A percentile compares a stretch with the other conserved stretches of the same genome.
phyloP scores from a whole-genome alignment of 1,140 invertebrate genomes.

The Euura lappo region DNA sequence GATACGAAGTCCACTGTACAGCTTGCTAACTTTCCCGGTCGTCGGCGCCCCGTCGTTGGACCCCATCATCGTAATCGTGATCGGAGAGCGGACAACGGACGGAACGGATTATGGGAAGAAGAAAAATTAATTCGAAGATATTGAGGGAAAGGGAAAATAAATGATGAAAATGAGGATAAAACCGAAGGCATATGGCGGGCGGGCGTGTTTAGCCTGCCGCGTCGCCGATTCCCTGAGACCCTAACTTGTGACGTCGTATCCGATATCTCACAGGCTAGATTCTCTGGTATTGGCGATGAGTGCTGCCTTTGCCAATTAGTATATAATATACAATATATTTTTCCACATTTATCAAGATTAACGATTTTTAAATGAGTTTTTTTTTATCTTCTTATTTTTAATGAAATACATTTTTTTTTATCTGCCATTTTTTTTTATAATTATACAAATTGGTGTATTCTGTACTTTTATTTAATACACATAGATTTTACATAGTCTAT shows the following conservation, averaged over 20 bases:
- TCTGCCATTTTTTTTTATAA: too few species aligned
- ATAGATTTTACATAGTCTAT: not conserved
- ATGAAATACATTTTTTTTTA: too few species aligned
- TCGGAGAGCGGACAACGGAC: not conserved
- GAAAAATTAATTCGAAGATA: slow-evolving; percentile 9
- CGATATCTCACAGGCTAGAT: slow-evolving; percentile 74
- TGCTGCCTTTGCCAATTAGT: slow-evolving; percentile 53
- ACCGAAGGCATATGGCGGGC: slow-evolving; percentile 46
- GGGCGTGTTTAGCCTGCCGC: slow-evolving; percentile 58
- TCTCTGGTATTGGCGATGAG: slow-evolving; percentile 72
- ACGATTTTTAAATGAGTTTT: too few species aligned
- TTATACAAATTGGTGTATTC: too few species aligned
- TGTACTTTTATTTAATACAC: too few species aligned
- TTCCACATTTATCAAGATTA: too few species aligned
- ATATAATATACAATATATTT: not conserved
- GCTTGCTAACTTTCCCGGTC: slow-evolving; percentile 77
- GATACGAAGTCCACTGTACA: slow-evolving; percentile 71
- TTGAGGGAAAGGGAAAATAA: slow-evolving; percentile 17
- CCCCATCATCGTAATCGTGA: slow-evolving; percentile 9
- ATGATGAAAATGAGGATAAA: slow-evolving; percentile 27
- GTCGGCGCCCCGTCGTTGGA: slow-evolving; percentile 52
- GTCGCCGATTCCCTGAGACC: slow-evolving; percentile 77
- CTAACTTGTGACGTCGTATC: slow-evolving; percentile 74
- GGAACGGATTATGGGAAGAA: slow-evolving; percentile 13
- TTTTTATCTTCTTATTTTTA: too few species aligned